Base-by-base conservation (phyloP, 2,888 invertebrate genomes). In the Spisula solida region DNA sequence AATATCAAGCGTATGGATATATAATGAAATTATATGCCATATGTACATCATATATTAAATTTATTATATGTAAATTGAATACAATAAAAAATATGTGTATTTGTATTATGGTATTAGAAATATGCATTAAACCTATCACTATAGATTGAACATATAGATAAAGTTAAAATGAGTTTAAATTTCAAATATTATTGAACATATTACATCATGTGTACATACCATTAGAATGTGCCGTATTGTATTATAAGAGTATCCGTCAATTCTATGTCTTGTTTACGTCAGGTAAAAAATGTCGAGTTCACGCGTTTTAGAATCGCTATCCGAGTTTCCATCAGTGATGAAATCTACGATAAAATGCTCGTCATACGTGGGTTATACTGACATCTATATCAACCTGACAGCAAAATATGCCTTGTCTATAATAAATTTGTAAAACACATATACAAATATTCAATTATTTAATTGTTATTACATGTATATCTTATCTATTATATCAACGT, bases 231-330 rank as follows among this genome's bases (percentile, higher is more conserved):
- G 18, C 31, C 31, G 31, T 18, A 75, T 31, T 75, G 20, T 4
- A 75, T 14, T 31, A 31, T 31, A 14, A 31, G 34, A 2, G 5
- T 25, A 75, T 55, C 78, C 12, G 78, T 75, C 55, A 51, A 55
- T 31, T 55, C 12, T 34, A 4, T 47, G 18, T 78, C 56, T 55
- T 55, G 85, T 85, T 31, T 8, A 34, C 34, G 85, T 79, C 79
- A 79, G 18, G 85, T 85, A 79, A 79, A 55, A 85, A 85, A 78
- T 75, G 41, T 51, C n/a, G 20, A 16, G 8, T 79, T 85, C 51
- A 41, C 70, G 78, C 78, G 31, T 85, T 16, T 55, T 12, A 79
- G 18, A 25, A 4, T 31, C 25, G n/a, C 51, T 79, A 85, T 85
- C 85, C 18, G 34, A n/a, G 14, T 18, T 1, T 56, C 0, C 18